Evolutionary conservation across 1,140 invertebrate genomes (phyloP).

Genomic region (Bombyx mandarina): DNA sequence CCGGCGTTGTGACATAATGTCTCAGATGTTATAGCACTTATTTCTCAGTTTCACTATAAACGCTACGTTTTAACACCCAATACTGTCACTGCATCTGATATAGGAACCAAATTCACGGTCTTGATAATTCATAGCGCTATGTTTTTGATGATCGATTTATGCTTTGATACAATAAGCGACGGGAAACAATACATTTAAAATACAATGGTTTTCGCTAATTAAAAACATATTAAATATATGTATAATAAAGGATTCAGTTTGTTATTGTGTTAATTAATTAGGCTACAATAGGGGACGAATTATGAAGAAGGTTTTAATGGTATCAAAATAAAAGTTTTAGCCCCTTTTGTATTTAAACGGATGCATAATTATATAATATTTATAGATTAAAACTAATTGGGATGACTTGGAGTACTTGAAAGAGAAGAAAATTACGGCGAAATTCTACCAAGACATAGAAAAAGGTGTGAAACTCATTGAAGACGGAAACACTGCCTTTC

Average conservation of each 20-base stretch:
- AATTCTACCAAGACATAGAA: conserved; percentile 38
- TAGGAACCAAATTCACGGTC: no score
- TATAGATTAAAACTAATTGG: conserved; percentile 42
- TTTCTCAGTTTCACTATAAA: no score
- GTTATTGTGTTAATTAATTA: neutral
- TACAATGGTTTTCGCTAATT: no score
- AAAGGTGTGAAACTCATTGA: conserved; percentile 33
- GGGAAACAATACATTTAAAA: no score
- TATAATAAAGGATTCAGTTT: neutral
- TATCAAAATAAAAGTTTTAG: neutral
- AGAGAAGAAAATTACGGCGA: conserved; percentile 40
- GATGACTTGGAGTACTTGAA: conserved; percentile 49
- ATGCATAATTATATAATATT: neutral
- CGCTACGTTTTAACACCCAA: no score
- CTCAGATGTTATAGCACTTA: no score
- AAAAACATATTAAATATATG: no score
- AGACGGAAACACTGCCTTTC: conserved; percentile 36
- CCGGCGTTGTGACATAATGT: no score
- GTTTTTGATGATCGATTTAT: no score
- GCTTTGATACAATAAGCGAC: no score
- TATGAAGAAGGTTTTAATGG: neutral
- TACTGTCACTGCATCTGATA: no score
- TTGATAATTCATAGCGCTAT: no score
- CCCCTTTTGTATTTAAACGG: neutral
- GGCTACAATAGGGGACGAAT: neutral